Evolutionary conservation across 2,797 vertebrate genomes (phyloP).

Genomic region (Mormyrus hasselquistii): DNA sequence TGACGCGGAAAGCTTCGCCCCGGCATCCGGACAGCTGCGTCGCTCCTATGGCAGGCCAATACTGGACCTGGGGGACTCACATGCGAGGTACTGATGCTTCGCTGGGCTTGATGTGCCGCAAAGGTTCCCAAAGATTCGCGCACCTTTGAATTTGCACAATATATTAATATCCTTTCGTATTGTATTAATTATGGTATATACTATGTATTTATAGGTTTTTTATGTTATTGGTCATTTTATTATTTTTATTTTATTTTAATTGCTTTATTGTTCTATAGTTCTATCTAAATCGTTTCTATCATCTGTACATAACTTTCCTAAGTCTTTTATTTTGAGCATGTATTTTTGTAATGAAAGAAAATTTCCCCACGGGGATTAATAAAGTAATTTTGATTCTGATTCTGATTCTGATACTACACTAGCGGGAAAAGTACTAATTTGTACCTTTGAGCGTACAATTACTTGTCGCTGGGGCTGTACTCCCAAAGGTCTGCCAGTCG

Average conservation of each 20-base stretch:
- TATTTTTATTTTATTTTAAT: too few relatives aligned
- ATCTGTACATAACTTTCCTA: too few relatives aligned
- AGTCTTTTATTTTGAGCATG: too few relatives aligned
- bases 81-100: conserved; percentile 47
- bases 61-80: conserved; percentile 71
- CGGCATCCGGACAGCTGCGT: conserved; percentile 69
- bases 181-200: background rate
- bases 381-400: too few relatives aligned
- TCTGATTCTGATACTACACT: background rate
- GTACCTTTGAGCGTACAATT: background rate
- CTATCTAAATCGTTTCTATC: too few relatives aligned
- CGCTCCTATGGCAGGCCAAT: conserved; percentile 76
- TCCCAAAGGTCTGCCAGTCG: background rate
- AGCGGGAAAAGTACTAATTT: background rate
- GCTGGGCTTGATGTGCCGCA: background rate
- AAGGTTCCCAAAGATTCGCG: background rate
- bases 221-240: too few relatives aligned
- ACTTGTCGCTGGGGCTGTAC: background rate
- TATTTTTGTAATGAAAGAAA: too few relatives aligned
- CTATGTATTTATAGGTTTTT: too few relatives aligned
- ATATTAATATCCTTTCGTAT: background rate
- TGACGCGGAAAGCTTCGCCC: conserved; percentile 66
- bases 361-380: too few relatives aligned
- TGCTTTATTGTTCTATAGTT: too few relatives aligned
- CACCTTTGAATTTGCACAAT: background rate